Base-by-base conservation (phyloP, 2,797 vertebrate genomes). In the Staurois parvus region DNA sequence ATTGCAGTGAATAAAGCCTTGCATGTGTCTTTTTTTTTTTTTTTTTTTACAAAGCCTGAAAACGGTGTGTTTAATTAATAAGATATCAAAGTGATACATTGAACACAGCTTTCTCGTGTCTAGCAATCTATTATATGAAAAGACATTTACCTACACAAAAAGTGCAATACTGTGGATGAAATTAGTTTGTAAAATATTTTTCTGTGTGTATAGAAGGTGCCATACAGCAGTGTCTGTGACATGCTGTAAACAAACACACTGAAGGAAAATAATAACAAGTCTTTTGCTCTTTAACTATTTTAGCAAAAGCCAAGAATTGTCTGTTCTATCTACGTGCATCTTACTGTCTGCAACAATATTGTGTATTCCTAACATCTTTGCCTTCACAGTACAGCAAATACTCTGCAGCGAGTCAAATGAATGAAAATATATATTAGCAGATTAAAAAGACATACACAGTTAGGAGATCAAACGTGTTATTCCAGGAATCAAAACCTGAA, bases 311-410 rank as follows among this genome's bases (percentile, higher is more conserved):
- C 15, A 29, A 81, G 52, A 59, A 59, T 59, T 32, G 45, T 69
- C 45, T 72, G 34, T 19, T 72, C 45, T 70, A 30, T 34, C 67
- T 72, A 26, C 0, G 26, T 37, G 68, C 24, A 62, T 59, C 72
- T 70, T 70, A 70, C 69, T 70, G 42, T 80, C 69, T 56, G 66
- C 4, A 8, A 80, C 40, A 80, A 70, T 67, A 80, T 79, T 69
- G 68, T 79, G 66, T 24, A 70, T 80, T 81, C 68, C 72, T 9
- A 37, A 59, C 68, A 37, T 10, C 32, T 13, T 26, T 42, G 28
- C 34, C 59, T 34, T 83, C 26, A 32, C 30, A 74, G 64, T 42
- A 26, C 34, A 48, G 48, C 72, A 74, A 11, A 64, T 7, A 0
- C 30, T 30, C 24, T 30, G 42, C 67, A 45, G 59, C 48, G 52